phyloP scores from a whole-genome alignment of 2,113 vertebrate genomes.

The Tachuris rubrigastra region DNA sequence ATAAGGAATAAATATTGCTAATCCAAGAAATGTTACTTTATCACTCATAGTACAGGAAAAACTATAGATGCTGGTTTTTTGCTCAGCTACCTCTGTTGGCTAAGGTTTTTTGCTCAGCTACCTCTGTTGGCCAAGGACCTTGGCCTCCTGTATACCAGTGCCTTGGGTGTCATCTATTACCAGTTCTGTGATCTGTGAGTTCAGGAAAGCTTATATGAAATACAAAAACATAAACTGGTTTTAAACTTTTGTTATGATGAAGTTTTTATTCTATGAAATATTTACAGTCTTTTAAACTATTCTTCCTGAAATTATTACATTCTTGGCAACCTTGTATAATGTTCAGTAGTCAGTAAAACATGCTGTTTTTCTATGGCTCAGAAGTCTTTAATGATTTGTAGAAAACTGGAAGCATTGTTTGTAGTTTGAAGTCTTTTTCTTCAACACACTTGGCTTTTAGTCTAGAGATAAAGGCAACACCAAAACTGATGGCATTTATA shows the following conservation, averaged over 20 bases:
- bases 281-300: background rate
- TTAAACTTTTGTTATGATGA: background rate
- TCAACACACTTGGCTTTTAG: background rate
- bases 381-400: background rate
- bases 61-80: background rate
- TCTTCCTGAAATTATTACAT: background rate
- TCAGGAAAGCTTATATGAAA: background rate
- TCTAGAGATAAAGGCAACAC: background rate
- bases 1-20: background rate
- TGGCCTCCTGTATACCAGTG: background rate
- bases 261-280: background rate
- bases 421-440: background rate
- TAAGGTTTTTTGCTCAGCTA: background rate
- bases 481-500: background rate
- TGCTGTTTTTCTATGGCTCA: background rate
- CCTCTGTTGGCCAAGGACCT: background rate
- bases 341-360: background rate
- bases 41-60: background rate
- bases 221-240: no score
- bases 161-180: background rate
- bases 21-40: background rate
- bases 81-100: background rate
- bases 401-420: background rate
- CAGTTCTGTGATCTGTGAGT: background rate
- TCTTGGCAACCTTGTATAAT: background rate